Evolutionary conservation across 1,140 invertebrate genomes (phyloP).

Genomic region (Elysia chlorotica): DNA sequence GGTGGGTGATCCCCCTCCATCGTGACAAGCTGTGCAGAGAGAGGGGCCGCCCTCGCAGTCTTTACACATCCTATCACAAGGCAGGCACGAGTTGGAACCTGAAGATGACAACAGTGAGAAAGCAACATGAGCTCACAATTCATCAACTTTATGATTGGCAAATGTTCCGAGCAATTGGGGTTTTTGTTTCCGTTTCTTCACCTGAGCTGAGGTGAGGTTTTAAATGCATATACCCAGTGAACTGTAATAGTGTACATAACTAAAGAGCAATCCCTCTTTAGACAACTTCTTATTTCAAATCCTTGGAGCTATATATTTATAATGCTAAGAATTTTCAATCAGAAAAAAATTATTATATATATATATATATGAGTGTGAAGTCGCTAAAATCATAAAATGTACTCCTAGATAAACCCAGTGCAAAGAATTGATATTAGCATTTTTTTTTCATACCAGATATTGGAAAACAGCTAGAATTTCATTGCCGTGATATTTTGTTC

Average conservation of each 20-base stretch:
- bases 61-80: slow-evolving; percentile 1
- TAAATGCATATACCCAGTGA: not conserved
- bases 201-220: too few species aligned
- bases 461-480: too few species aligned
- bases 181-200: not conserved
- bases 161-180: not conserved
- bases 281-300: not conserved
- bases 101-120: not conserved
- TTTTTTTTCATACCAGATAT: too few species aligned
- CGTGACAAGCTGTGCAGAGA: not conserved
- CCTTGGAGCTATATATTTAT: too few species aligned
- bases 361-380: too few species aligned
- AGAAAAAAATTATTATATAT: too few species aligned
- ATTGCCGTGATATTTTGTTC: too few species aligned
- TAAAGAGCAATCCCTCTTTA: not conserved
- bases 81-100: slow-evolving; percentile 2
- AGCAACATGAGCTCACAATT: not conserved
- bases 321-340: too few species aligned
- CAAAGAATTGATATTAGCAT: too few species aligned
- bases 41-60: not conserved
- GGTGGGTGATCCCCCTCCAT: not conserved
- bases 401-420: too few species aligned
- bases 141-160: not conserved
- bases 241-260: not conserved
- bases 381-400: too few species aligned